Percentiles rank a stretch among this genome's conserved stretches.
Conservation (phyloP, 2,888 invertebrate genomes). For the Pilophorus perplexus region DNA sequence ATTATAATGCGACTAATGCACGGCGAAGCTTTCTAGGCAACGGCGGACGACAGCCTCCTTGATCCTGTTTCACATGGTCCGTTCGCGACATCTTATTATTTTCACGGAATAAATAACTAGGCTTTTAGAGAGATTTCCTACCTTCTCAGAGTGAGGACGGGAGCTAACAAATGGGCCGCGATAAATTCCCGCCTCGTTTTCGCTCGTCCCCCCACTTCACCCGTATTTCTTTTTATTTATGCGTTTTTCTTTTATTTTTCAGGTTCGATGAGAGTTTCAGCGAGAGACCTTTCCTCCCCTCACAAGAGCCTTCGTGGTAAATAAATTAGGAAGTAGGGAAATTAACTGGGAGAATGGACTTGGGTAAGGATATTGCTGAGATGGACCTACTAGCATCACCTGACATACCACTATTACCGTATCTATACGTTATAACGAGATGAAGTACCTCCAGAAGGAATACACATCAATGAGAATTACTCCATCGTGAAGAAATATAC, state of each 20-base stretch:
- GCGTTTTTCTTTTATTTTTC: no score
- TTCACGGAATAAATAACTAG: background rate
- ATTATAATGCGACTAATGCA: background rate
- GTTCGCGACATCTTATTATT: background rate
- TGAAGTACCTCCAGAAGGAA: no score
- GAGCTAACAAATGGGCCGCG: background rate
- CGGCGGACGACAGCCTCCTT: background rate
- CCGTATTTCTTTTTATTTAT: no score
- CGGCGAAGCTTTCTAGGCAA: background rate
- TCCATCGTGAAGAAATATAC: background rate
- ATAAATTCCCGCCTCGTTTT: constrained; percentile 21
- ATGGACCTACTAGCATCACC: no score
- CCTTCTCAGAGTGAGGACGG: background rate
- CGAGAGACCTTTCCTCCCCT: background rate
- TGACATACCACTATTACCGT: no score
- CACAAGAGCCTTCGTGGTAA: background rate
- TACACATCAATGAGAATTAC: background rate
- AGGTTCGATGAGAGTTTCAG: no score
- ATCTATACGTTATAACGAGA: no score
- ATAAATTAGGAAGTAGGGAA: constrained; percentile 6
- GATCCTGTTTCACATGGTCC: background rate
- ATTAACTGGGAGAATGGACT: constrained; percentile 9
- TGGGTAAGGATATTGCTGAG: background rate
- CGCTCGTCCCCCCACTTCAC: background rate
- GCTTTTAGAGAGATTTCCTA: background rate